phyloP scores from a whole-genome alignment of 2,888 invertebrate genomes.

The Heteromyza rotundicornis region DNA sequence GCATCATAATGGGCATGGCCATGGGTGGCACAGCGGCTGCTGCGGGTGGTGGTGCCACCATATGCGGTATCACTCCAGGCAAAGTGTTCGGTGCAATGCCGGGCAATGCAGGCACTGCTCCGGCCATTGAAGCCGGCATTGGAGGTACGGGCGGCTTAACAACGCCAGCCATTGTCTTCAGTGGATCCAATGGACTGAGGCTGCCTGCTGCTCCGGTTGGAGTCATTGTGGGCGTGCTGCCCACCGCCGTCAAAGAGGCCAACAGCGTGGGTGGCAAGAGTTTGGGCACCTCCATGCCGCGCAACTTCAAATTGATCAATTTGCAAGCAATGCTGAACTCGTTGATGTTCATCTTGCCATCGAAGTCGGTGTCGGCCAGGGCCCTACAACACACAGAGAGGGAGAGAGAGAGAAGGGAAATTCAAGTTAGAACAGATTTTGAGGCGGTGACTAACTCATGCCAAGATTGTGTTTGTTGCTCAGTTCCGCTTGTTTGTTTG shows the following conservation, averaged over 20 bases:
- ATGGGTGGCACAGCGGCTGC: conserved; percentile 22
- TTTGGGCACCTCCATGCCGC: conserved; percentile 90
- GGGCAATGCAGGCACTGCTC: conserved; percentile 29
- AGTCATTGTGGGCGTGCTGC: conserved; percentile 61
- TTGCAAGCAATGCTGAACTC: conserved; percentile 99
- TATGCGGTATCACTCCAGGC: conserved; percentile 36
- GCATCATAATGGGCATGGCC: conserved; percentile 39
- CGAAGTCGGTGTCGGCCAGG: conserved; percentile 93
- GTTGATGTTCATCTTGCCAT: conserved; percentile 94
- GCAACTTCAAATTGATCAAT: conserved; percentile 89
- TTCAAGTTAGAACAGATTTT: too few species aligned
- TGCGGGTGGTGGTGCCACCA: conserved; percentile 32
- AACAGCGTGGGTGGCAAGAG: conserved; percentile 79
- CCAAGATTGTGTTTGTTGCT: too few species aligned
- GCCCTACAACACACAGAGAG: too few species aligned
- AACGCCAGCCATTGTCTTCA: conserved; percentile 42
- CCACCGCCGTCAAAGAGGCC: conserved; percentile 69
- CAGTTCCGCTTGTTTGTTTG: too few species aligned
- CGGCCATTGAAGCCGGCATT: conserved; percentile 27
- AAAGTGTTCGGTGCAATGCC: conserved; percentile 35
- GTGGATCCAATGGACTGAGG: conserved; percentile 56
- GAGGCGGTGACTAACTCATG: too few species aligned
- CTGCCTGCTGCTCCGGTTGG: conserved; percentile 55
- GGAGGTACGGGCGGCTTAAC: conserved; percentile 25
- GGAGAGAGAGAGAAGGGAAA: too few species aligned